Evolutionary conservation across 2,113 vertebrate species (phyloP).

Genomic region (Rhinolophus sinicus): DNA sequence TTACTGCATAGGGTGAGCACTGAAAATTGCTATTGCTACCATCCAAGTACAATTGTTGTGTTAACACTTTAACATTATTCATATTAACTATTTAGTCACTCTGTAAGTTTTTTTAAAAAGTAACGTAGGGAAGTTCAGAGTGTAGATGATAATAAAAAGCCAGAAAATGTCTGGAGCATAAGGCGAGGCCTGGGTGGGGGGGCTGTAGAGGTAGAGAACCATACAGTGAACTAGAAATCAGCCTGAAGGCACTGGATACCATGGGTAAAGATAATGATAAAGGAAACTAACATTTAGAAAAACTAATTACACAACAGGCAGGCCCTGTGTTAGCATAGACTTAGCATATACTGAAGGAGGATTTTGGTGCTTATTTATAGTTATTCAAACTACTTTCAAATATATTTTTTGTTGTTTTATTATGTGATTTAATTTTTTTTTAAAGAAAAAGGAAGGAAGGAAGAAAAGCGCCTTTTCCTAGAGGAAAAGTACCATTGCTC

Average conservation of each 20-base stretch:
- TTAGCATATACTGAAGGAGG: not conserved
- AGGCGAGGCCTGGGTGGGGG: not conserved
- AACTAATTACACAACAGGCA: not conserved
- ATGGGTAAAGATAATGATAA: not conserved
- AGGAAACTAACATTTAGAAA: not conserved
- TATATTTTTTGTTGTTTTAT: not conserved
- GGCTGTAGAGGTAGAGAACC: not conserved
- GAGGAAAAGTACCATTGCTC: not conserved
- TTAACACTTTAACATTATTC: not conserved
- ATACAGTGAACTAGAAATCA: not conserved
- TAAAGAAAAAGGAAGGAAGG: too few species aligned
- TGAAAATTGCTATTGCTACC: not conserved
- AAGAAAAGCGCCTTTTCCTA: not conserved
- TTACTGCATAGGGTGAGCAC: not conserved
- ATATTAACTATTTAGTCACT: not conserved
- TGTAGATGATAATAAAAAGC: not conserved
- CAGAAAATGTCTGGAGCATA: not conserved
- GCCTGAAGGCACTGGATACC: not conserved
- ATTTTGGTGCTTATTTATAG: not conserved
- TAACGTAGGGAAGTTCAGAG: not conserved
- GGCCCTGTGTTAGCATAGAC: not conserved
- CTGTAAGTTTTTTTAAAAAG: not conserved
- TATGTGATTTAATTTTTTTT: not conserved
- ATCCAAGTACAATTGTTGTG: not conserved
- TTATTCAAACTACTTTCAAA: constrained; percentile 7